Base-by-base conservation (phyloP, 2,888 invertebrate genomes). In the Acheta domesticus region DNA sequence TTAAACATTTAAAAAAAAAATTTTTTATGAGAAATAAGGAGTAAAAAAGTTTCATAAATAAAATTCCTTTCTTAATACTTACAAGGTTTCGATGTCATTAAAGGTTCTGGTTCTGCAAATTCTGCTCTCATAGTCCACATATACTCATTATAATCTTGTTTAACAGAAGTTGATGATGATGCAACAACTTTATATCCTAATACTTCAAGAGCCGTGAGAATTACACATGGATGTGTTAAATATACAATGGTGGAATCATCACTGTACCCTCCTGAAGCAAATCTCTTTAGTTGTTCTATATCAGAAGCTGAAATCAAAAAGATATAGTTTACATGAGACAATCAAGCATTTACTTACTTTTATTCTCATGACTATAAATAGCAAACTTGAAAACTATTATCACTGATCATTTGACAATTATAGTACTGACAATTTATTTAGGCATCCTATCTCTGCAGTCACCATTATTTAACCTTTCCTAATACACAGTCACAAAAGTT, bases 51-150 rank as follows among this genome's bases (percentile, higher is more conserved):
- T 36, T 5, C 36, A 36, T 36, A 8, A 36, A 1, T 36, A 36
- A 36, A 36, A 36, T 36, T 36, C 36, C 36, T 62, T 14, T 1
- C 14, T 62, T 62, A 12, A n/a, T 62, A 62, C 62, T 62, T 62
- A 62, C 62, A 62, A 62, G 62, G 62, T 62, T 62, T 62, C 14
- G 62, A 62, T 62, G 62, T 62, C 14, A 62, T n/a, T 36, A 36
- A 36, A 48, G 95, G 95, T 86, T 96, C 95, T 79, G 94, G 95
- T 85, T 94, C 94, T 75, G 92, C 89, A 86, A 95, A 95, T 84
- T 95, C 95, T 86, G 94, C 94, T 89, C 95, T 92, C 94, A 96
- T 94, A 87, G 96, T 96, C 96, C 96, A 96, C 93, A 95, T 95
- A 85, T 95, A 95, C 86, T 96, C 95, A 89, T 94, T 94, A 86